Base-by-base conservation (phyloP, 2,797 vertebrate species). In the Potorous gilbertii region DNA sequence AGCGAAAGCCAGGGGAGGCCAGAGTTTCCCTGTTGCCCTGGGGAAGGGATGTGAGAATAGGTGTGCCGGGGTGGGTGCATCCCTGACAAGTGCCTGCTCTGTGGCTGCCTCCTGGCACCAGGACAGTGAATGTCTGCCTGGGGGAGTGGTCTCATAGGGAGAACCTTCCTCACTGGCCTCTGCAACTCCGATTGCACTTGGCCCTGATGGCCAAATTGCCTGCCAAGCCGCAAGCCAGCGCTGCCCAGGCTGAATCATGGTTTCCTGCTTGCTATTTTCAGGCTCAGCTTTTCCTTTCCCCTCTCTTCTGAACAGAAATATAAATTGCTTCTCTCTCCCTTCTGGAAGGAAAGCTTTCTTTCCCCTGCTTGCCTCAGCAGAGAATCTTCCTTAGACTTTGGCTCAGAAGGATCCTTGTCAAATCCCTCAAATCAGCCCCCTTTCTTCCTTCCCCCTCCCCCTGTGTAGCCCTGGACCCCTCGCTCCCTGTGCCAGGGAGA, bases 231-330 rank as follows among this genome's bases (percentile, higher is more conserved):
- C 74, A 87, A 28, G 74, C 74, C 74, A 87, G 74, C 3, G 1
- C 40, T 87, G 74, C 74, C 74, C 74, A 50, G 74, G 40, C 74
- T 87, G 74, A 87, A 87, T 87, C 74, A 87, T 9, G 24, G 74
- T 87, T 87, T 87, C 74, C 74, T 87, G 40, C 74, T 87, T 87
- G 46, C 74, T 87, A 87, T 87, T 87, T 87, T 87, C 74, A 50
- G 74, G 74, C 74, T 87, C 74, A 87, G 74, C 40, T 87, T 50
- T 87, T 87, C 74, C 74, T 81, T 66, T 81, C 74, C 40, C 18
- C 3, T 21, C 40, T 87, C 74, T 87, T 24, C 74, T 87, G 74
- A 40, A 87, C 74, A 87, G 74, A 87, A 50, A 87, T 87, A 87
- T 27, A 87, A 87, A 46, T 87, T 1, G 10, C 40, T 46, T 87